Evolutionary conservation across 1,140 invertebrate species (phyloP).

Genomic region (Phenacoccus solenopsis): DNA sequence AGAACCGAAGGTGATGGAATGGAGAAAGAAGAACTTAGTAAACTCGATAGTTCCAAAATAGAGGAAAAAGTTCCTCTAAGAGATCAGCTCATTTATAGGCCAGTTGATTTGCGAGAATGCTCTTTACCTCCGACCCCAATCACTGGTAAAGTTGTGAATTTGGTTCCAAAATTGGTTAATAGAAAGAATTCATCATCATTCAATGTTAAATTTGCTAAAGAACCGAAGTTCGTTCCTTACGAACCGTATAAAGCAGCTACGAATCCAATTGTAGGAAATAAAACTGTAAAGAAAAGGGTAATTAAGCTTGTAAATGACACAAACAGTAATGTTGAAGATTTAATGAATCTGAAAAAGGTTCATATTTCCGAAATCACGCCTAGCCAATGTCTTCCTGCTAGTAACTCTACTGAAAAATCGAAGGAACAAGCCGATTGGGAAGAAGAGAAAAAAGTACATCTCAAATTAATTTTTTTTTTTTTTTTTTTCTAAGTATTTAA

Average conservation of each 20-base stretch:
- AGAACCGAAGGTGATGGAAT: slow-evolving; percentile 19
- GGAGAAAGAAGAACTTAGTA: slow-evolving; percentile 6
- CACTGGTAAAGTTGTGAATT: background rate
- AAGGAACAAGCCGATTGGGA: background rate
- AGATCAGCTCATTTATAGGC: slow-evolving; percentile 14
- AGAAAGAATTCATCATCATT: background rate
- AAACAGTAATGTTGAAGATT: background rate
- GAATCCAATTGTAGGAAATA: slow-evolving; percentile 49
- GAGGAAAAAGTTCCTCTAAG: background rate
- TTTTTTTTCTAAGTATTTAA: background rate
- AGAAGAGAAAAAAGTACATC: background rate
- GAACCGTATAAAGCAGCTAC: slow-evolving; percentile 79
- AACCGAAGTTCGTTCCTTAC: slow-evolving; percentile 74
- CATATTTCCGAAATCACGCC: background rate
- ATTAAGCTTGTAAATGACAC: slow-evolving; percentile 22
- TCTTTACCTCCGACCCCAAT: background rate
- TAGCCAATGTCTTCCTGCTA: background rate
- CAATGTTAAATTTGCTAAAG: slow-evolving; percentile 35
- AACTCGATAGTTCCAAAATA: background rate
- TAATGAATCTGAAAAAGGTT: background rate
- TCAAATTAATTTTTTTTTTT: background rate
- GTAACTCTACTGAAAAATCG: background rate
- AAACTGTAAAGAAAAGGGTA: slow-evolving; percentile 31
- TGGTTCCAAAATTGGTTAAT: background rate
- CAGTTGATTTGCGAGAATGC: slow-evolving; percentile 14